Conservation (phyloP, 92 coral and sea anemone species). For the Phenganax marumi region DNA sequence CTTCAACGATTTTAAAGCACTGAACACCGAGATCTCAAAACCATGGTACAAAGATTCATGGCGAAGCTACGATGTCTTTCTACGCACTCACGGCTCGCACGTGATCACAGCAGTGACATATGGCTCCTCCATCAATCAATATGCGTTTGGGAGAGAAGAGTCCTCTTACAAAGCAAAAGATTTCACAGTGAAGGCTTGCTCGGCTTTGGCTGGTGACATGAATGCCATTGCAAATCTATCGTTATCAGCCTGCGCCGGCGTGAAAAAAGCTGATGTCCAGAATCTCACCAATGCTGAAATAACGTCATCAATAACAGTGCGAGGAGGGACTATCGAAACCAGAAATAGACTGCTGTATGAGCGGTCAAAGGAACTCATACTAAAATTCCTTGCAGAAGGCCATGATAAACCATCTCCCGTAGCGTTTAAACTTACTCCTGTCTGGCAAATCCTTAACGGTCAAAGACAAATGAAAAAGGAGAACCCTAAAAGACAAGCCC, state of each 20-base stretch:
- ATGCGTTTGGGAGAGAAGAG: constrained; percentile 25
- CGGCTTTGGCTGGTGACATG: constrained; percentile 15
- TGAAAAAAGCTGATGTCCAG: constrained; percentile 11
- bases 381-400: constrained; percentile 40
- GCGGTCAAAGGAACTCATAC: constrained; percentile 38
- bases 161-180: constrained; percentile 33
- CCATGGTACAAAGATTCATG: constrained; percentile 50
- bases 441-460: constrained; percentile 51
- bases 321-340: constrained; percentile 52
- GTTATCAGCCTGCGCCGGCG: constrained; percentile 23
- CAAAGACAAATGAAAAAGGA: constrained; percentile 7
- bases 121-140: constrained; percentile 60
- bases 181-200: constrained; percentile 42
- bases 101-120: constrained; percentile 50
- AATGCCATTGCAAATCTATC: background rate
- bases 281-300: constrained; percentile 26
- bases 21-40: constrained; percentile 11
- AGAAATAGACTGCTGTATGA: constrained; percentile 31
- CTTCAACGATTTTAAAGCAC: constrained; percentile 15
- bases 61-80: constrained; percentile 38
- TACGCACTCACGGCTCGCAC: constrained; percentile 57
- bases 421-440: constrained; percentile 35
- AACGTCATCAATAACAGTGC: constrained; percentile 18
- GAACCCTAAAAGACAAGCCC: constrained; percentile 19
- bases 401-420: constrained; percentile 8